Percentiles rank a stretch among this genome's conserved stretches.
phyloP scores from a whole-genome alignment of 2,888 invertebrate species.

The Dichetophora obliterata region DNA sequence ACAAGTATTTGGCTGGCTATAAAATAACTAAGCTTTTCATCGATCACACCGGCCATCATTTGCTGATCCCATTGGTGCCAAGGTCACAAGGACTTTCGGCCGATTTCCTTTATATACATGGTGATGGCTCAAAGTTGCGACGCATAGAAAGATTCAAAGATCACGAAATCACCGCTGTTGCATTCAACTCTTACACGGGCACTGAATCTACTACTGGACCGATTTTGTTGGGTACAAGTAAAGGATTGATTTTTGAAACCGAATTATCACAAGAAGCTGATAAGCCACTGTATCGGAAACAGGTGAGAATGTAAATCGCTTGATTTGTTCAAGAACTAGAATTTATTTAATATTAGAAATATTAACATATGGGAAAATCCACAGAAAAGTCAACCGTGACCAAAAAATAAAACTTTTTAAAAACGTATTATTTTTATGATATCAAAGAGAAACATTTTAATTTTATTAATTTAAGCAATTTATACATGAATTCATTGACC shows the following conservation, averaged over 20 bases:
- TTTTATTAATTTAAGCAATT: no score
- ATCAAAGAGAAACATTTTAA: no score
- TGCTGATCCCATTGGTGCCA: conserved; percentile 79
- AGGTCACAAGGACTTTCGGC: conserved; percentile 72
- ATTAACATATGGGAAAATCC: no score
- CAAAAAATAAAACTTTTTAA: no score
- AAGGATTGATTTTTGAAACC: conserved; percentile 91
- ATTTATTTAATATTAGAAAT: no score
- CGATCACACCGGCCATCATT: conserved; percentile 89
- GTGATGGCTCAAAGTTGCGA: conserved; percentile 82
- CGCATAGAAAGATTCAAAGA: conserved; percentile 70
- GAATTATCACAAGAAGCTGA: conserved; percentile 87
- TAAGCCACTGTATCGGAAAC: conserved; percentile 87
- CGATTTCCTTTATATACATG: conserved; percentile 85
- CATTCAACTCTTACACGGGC: conserved; percentile 85
- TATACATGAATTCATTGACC: no score
- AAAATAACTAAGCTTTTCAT: conserved; percentile 70
- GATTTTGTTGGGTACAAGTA: conserved; percentile 90
- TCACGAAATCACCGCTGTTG: conserved; percentile 91
- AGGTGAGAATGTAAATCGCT: conserved; percentile 72
- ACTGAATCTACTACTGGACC: conserved; percentile 82
- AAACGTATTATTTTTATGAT: no score
- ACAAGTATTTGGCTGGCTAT: conserved; percentile 65
- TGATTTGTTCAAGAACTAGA: no score
- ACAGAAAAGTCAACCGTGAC: no score